Base-by-base conservation (phyloP, 2,888 invertebrate species). In the Linnaemya tessellans region DNA sequence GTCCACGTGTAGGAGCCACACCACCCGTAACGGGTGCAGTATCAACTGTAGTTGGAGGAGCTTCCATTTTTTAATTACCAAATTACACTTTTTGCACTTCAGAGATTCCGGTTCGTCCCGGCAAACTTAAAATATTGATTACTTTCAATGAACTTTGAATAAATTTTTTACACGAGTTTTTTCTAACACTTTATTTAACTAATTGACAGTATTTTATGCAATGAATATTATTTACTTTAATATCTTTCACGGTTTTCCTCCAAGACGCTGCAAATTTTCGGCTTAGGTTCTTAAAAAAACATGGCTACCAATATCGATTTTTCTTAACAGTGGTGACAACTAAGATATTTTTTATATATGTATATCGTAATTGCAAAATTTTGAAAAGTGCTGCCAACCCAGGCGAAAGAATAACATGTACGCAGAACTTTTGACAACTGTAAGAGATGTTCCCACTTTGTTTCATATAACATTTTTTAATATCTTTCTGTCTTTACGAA, bases 1-100 rank as follows among this genome's bases (percentile, higher is more conserved):
- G 89, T 75, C 91, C 91, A 79, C 92, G 91, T 49, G 90, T 89
- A 83, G 90, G 90, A 22, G 89, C 89, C 41, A 89, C 89, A 46
- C 85, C 85, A 71, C 85, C 85, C n/a, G 85, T 85, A 71, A 89
- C 88, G 80, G 91, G 91, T 41, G 91, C 84, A 74, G 87, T 87
- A 81, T 88, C 78, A 68, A 90, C 86, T 75, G 90, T 87, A 67
- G 90, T 87, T 77, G 91, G 88, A 70, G 88, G 88, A 88, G 89
- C 90, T 88, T 91, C 91, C 91, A 91, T 89, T 87, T 80, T 65
- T 51, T 54, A 51, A 82, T 71, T 74, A 67, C 49, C 58, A 65
- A 77, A 77, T 60, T 79, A 70, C n/a, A 73, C 54, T 65, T 74
- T 35, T 15, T 43, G 41, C 22, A 56, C 51, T 49, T 60, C 1